A percentile compares a stretch with the other conserved stretches of the same genome.
These are phyloP conservation scores for Battus philenor DNA, from an alignment of 1,140 invertebrate species.

Conservation along the genomic window DNA sequence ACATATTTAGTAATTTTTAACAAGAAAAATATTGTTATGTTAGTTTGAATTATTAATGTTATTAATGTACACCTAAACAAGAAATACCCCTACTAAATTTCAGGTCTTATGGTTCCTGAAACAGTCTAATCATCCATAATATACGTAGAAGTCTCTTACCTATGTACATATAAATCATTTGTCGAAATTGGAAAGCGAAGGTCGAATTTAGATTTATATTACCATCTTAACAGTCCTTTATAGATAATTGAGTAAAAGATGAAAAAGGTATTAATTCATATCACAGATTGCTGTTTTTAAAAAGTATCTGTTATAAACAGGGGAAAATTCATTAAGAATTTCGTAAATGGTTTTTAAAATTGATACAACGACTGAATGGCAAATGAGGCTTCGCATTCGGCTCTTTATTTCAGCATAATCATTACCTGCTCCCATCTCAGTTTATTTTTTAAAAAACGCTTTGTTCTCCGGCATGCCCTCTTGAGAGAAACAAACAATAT, in stretches of 20 bases:
- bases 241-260: neutral
- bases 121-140: too few relatives aligned
- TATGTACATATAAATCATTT: too few relatives aligned
- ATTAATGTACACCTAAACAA: too few relatives aligned
- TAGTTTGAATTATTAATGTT: too few relatives aligned
- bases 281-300: constrained; percentile 23
- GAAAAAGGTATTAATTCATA: constrained; percentile 17
- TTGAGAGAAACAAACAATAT: constrained; percentile 60
- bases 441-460: constrained; percentile 60
- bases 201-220: too few relatives aligned
- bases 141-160: too few relatives aligned
- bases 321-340: constrained; percentile 45
- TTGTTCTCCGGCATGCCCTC: constrained; percentile 45
- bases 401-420: constrained; percentile 65
- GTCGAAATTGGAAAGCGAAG: too few relatives aligned
- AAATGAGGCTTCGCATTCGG: constrained; percentile 59
- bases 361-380: constrained; percentile 55
- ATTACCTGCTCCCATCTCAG: constrained; percentile 57
- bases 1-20: too few relatives aligned
- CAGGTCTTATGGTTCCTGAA: too few relatives aligned
- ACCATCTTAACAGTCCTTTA: too few relatives aligned
- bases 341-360: constrained; percentile 57
- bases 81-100: too few relatives aligned
- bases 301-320: constrained; percentile 25
- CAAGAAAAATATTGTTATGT: too few relatives aligned